These are phyloP conservation scores for Cerastoderma edule DNA, from an alignment of 2,888 invertebrate genomes.

Conservation along the genomic window DNA sequence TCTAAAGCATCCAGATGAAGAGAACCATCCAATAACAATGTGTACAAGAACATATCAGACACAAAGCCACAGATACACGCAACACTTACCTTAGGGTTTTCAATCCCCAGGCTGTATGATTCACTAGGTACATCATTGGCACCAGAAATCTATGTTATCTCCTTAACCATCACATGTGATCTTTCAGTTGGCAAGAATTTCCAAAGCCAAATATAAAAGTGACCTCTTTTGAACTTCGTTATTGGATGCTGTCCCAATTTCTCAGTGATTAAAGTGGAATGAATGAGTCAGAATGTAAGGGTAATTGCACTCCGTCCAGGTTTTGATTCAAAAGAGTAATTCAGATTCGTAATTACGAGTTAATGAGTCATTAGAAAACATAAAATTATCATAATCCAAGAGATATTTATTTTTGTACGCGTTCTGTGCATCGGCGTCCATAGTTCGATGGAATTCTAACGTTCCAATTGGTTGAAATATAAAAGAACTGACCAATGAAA, in stretches of 20 bases:
- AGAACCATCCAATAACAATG: too few relatives aligned
- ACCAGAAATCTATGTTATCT: background rate
- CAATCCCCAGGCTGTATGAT: background rate
- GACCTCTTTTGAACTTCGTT: slow-evolving; percentile 1
- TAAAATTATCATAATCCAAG: slow-evolving; percentile 41
- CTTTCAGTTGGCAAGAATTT: background rate
- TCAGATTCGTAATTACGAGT: too few relatives aligned
- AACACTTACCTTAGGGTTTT: too few relatives aligned
- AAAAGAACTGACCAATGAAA: background rate
- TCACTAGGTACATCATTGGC: background rate
- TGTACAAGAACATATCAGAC: too few relatives aligned
- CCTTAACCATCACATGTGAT: background rate
- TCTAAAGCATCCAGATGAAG: too few relatives aligned
- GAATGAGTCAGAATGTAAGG: too few relatives aligned
- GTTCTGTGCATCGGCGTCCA: background rate
- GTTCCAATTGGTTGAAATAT: background rate
- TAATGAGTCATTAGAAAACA: slow-evolving; percentile 32
- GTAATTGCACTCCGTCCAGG: too few relatives aligned
- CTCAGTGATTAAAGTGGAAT: too few relatives aligned
- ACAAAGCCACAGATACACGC: too few relatives aligned
- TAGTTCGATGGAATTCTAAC: background rate
- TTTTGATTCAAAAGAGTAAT: too few relatives aligned
- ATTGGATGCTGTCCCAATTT: slow-evolving; percentile 1
- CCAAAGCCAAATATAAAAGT: too few relatives aligned
- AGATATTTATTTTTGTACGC: slow-evolving; percentile 16